Evolutionary conservation across 1,140 invertebrate genomes (phyloP).

Genomic region (Dolichoris vasculosae): DNA sequence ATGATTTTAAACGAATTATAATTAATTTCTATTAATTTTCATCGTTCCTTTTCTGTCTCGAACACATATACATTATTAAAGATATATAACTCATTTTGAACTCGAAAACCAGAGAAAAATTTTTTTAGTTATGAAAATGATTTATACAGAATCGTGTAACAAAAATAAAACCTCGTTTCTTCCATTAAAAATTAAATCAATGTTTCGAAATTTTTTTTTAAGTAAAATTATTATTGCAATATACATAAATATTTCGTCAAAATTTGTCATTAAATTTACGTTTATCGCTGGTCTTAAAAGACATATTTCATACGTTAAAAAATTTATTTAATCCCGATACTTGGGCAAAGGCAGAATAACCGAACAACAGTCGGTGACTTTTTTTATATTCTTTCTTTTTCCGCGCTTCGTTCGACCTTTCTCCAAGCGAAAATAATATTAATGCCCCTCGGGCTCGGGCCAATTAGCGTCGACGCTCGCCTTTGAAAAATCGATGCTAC

Average conservation of each 20-base stretch:
- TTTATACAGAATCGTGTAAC: not conserved
- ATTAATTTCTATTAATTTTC: no score
- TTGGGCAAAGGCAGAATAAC: not conserved
- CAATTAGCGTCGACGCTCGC: constrained; percentile 48
- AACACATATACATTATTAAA: not conserved
- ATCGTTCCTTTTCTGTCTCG: no score
- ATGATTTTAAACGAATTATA: no score
- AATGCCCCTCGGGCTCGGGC: constrained; percentile 45
- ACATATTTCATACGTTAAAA: not conserved
- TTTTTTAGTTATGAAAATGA: not conserved
- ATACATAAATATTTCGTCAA: no score
- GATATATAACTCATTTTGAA: not conserved
- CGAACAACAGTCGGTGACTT: not conserved
- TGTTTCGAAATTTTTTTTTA: no score
- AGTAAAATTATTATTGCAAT: no score
- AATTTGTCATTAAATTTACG: not conserved
- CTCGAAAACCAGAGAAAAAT: not conserved
- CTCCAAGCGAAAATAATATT: constrained; percentile 52
- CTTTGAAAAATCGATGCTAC: constrained; percentile 42
- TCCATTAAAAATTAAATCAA: no score
- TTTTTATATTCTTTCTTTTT: not conserved
- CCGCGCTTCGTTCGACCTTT: not conserved
- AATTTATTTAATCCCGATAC: not conserved
- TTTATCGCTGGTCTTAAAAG: not conserved
- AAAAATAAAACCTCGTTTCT: not conserved